These are phyloP conservation scores for Tolmerus cingulatus DNA, from an alignment of 2,888 invertebrate genomes.

Conservation along the genomic window DNA sequence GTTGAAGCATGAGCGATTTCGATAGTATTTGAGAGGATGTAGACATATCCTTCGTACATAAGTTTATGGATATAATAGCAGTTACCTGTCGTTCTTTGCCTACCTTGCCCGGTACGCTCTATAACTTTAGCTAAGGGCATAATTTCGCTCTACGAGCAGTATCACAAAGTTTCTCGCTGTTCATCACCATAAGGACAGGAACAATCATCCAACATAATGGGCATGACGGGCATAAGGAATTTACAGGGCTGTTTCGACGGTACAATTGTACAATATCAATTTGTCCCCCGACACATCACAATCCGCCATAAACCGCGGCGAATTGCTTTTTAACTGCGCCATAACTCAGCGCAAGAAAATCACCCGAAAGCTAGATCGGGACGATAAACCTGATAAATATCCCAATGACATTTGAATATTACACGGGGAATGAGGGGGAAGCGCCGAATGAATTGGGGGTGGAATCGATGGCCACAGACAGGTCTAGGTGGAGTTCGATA, in stretches of 20 bases:
- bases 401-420: slow-evolving; percentile 38
- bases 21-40: background rate
- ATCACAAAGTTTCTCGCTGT: background rate
- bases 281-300: slow-evolving; percentile 15
- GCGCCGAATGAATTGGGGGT: no score
- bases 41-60: background rate
- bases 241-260: background rate
- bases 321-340: slow-evolving; percentile 37
- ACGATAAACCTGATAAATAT: slow-evolving; percentile 42
- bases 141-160: background rate
- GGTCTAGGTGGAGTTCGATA: background rate
- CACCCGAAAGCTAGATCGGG: slow-evolving; percentile 37
- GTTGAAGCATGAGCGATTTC: background rate
- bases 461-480: slow-evolving; percentile 1
- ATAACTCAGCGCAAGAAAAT: slow-evolving; percentile 18
- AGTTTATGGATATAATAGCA: background rate
- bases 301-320: background rate
- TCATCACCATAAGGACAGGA: background rate
- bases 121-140: background rate
- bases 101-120: background rate
- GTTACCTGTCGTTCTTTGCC: background rate
- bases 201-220: background rate
- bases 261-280: background rate
- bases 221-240: background rate
- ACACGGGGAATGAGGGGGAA: background rate